These are phyloP conservation scores for Sebastes alutus DNA, from an alignment of 2,797 vertebrate genomes.

Conservation along the genomic window DNA sequence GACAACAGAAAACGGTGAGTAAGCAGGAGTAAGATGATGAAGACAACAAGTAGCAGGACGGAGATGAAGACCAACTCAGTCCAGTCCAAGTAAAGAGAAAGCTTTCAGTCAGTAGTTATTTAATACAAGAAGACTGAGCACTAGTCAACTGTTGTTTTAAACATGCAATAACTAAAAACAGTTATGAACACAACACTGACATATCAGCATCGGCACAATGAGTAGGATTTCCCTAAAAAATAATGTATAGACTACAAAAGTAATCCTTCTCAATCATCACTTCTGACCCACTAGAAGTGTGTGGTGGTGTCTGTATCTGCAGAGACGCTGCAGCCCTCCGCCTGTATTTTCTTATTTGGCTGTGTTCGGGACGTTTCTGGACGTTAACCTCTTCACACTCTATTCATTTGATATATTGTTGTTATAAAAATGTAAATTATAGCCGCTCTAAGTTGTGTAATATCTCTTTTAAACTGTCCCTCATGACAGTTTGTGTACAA, in stretches of 20 bases:
- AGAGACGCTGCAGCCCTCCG: too few species aligned
- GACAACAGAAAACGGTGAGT: neutral
- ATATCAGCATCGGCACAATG: neutral
- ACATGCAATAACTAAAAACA: too few species aligned
- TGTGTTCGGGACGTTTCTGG: too few species aligned
- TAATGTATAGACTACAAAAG: neutral
- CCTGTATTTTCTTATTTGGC: too few species aligned
- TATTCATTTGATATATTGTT: neutral
- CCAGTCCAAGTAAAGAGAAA: neutral
- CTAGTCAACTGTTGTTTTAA: neutral
- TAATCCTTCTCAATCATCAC: neutral
- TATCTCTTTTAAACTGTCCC: neutral
- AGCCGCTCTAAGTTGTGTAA: neutral
- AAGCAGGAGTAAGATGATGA: neutral
- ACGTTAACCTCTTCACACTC: neutral
- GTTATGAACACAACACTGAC: neutral
- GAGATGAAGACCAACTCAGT: neutral
- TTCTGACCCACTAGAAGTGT: too few species aligned
- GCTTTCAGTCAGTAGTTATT: neutral
- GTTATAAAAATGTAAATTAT: neutral
- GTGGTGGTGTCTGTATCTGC: too few species aligned
- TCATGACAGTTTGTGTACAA: neutral
- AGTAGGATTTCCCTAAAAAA: neutral
- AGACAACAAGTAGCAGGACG: too few species aligned
- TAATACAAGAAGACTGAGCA: neutral